Evolutionary conservation across 2,113 vertebrate genomes (phyloP), one percentile per base, ranked within the genome.

Genomic region (Lanius collurio): DNA sequence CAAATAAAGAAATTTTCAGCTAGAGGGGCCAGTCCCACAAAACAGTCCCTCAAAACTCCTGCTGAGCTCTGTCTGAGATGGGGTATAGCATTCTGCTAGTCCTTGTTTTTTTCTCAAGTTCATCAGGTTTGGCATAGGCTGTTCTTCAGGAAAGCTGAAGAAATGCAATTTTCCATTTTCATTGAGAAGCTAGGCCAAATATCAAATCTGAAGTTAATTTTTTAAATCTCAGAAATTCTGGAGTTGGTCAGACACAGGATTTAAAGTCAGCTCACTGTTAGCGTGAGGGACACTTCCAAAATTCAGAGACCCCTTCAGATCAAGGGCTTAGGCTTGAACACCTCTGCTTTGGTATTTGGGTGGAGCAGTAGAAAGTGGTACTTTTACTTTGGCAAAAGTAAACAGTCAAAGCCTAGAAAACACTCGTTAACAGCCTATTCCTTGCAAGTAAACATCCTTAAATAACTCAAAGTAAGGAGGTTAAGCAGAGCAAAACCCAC

Each of bases 151-250:
- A 92, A 93, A 87, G 76, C 70, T 63, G 63, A 80, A 69, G 84
- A 93, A 93, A 94, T 39, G 67, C 67, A 80, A 42, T 96, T 95
- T 94, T 94, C 83, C 74, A 49, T 91, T 82, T 81, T 75, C 73
- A 24, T 89, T 60, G 65, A 15, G 60, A 60, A 68, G 20, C 57
- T 20, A 60, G 62, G 73, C 83, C 87, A 93, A 73, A 85, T 50
- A 83, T 41, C 50, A 70, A 63, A 44, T 63, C 70, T 52, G 42
- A 80, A 67, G 69, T 55, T 27, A 31, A 35, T 35, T 52, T 70
- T 94, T 77, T 75, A 86, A 78, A 49, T 18, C 64, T 41, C 90
- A 56, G 55, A 47, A 85, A 64, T 47, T 28, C 90, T 91, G 75
- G 75, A 87, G 59, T 11, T 85, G 83, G 52, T 90, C 76, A 90